phyloP scores from a whole-genome alignment of 2,797 vertebrate genomes.

The Brachyrhaphis roseni region DNA sequence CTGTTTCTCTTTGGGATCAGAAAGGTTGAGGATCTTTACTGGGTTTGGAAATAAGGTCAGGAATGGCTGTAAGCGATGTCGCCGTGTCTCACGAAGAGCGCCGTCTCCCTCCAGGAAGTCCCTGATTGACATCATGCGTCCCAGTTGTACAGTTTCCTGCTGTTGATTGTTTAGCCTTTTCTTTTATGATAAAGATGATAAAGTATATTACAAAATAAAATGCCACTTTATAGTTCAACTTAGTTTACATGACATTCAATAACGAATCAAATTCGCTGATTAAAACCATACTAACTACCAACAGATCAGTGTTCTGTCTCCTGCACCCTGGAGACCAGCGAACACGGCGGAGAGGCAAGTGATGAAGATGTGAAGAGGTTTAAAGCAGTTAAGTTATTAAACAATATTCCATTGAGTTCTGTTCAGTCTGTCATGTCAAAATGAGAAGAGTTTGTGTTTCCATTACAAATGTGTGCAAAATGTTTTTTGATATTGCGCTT shows the following conservation, averaged over 20 bases:
- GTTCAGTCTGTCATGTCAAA: too few relatives aligned
- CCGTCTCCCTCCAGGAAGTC: neutral
- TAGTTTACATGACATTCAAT: neutral
- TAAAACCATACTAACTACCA: neutral
- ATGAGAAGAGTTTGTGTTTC: too few relatives aligned
- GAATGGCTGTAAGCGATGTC: neutral
- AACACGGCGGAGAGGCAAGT: too few relatives aligned
- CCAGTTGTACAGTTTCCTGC: constrained; percentile 7
- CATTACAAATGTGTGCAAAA: too few relatives aligned
- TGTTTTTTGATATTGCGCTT: too few relatives aligned
- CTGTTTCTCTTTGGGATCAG: neutral
- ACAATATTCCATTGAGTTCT: too few relatives aligned
- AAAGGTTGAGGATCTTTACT: neutral
- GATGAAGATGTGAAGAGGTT: too few relatives aligned
- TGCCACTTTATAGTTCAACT: neutral
- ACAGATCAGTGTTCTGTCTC: neutral
- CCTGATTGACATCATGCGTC: constrained; percentile 2
- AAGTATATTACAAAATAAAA: neutral
- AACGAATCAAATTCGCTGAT: neutral
- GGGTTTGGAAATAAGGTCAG: neutral
- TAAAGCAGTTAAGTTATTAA: too few relatives aligned
- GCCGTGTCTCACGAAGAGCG: constrained; percentile 14
- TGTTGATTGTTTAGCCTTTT: constrained; percentile 20
- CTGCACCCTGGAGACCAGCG: neutral
- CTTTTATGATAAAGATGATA: neutral